A percentile compares a stretch with the other conserved stretches of the same genome.
Conservation (phyloP, 2,888 invertebrate genomes). For the Spatulosminthurus flaviceps region DNA sequence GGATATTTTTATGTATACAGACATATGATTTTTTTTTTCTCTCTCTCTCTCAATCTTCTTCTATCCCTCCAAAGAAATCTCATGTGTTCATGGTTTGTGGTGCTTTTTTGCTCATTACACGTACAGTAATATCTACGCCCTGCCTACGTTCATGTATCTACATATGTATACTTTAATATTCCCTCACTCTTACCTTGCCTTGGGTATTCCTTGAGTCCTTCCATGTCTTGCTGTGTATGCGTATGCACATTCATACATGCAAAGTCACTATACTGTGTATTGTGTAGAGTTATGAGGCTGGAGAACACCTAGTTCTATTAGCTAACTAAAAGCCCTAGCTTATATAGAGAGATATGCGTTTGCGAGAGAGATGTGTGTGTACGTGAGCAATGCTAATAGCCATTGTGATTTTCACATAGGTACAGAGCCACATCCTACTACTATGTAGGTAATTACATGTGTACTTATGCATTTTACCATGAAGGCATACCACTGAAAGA, state of each 20-base stretch:
- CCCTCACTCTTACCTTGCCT: no score
- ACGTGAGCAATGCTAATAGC: slow-evolving; percentile 10
- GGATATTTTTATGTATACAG: neutral
- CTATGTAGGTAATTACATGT: neutral
- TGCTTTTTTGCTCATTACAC: slow-evolving; percentile 4
- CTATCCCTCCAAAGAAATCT: neutral
- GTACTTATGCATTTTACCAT: slow-evolving; percentile 26
- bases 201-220: no score
- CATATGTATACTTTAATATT: no score
- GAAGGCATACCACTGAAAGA: slow-evolving; percentile 13
- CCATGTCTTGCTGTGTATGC: no score
- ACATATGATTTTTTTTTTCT: neutral
- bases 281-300: neutral
- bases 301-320: neutral
- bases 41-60: neutral
- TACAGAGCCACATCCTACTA: neutral
- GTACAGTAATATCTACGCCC: neutral
- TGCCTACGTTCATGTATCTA: neutral
- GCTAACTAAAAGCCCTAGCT: no score
- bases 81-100: slow-evolving; percentile 2
- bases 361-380: no score
- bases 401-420: neutral
- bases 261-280: no score
- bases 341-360: no score
- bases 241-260: no score